Conservation (phyloP, 1,140 invertebrate species). For the Nephila pilipes region DNA sequence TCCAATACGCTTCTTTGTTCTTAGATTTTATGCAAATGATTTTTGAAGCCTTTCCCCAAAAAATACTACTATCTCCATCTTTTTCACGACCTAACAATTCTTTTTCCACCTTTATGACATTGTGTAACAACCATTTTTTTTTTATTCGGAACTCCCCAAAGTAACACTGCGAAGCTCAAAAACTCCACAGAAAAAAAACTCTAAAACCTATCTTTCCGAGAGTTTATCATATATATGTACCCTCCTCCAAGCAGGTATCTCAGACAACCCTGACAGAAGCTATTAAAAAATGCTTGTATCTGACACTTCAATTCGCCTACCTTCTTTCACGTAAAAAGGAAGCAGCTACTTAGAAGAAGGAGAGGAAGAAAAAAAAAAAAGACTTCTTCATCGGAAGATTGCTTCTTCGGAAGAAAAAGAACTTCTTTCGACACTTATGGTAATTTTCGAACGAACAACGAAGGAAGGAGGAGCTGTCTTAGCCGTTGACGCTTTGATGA, state of each 20-base stretch:
- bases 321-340: background rate
- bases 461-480: background rate
- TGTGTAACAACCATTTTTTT: too few relatives aligned
- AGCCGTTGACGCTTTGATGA: background rate
- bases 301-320: background rate
- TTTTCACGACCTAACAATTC: too few relatives aligned
- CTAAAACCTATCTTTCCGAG: background rate
- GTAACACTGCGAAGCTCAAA: too few relatives aligned
- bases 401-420: background rate
- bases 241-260: background rate
- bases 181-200: background rate
- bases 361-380: too few relatives aligned
- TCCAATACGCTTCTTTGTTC: too few relatives aligned
- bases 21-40: too few relatives aligned
- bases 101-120: too few relatives aligned
- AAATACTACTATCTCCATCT: too few relatives aligned
- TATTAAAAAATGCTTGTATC: conserved; percentile 29
- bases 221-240: conserved; percentile 3
- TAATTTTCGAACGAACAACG: background rate
- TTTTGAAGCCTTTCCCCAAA: too few relatives aligned
- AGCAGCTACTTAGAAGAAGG: background rate
- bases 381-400: background rate
- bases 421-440: background rate
- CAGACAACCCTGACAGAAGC: background rate
- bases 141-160: too few relatives aligned